phyloP scores from a whole-genome alignment of 2,113 vertebrate species.

The Tonatia bakeri region DNA sequence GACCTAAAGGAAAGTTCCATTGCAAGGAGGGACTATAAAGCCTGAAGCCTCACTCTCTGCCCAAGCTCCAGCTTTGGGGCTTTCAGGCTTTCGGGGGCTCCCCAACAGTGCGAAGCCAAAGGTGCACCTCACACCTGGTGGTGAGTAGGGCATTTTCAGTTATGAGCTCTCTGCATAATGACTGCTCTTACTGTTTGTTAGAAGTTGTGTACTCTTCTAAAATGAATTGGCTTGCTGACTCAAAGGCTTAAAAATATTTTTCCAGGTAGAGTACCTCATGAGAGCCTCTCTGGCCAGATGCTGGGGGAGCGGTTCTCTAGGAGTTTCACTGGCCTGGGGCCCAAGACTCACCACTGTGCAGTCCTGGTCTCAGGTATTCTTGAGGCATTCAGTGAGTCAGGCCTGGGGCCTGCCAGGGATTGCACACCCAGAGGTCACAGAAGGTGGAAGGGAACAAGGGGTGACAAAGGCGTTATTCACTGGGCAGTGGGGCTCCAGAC shows the following conservation, averaged over 20 bases:
- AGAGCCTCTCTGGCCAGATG: not conserved
- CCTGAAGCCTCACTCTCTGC: not conserved
- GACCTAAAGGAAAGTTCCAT: not conserved
- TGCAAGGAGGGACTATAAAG: not conserved
- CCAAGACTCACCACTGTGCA: accelerated
- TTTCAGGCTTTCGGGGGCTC: too few species aligned
- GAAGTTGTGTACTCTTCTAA: not conserved
- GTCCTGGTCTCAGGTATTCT: too few species aligned
- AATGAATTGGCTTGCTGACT: not conserved
- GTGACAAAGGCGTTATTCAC: accelerated
- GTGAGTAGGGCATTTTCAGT: not conserved
- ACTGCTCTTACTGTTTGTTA: too few species aligned
- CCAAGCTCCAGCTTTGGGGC: not conserved
- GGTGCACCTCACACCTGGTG: accelerated
- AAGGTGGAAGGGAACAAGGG: accelerated
- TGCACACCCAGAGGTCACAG: not conserved
- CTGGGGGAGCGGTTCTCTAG: not conserved
- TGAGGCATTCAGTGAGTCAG: too few species aligned
- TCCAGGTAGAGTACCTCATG: accelerated
- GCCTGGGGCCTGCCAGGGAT: not conserved
- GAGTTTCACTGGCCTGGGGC: not conserved
- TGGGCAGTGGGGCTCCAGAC: not conserved
- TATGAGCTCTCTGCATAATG: too few species aligned
- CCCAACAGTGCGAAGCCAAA: too few species aligned
- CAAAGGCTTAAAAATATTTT: not conserved